These are phyloP conservation scores for Tanytarsus gracilentus DNA, from an alignment of 2,888 invertebrate species.

Conservation along the genomic window DNA sequence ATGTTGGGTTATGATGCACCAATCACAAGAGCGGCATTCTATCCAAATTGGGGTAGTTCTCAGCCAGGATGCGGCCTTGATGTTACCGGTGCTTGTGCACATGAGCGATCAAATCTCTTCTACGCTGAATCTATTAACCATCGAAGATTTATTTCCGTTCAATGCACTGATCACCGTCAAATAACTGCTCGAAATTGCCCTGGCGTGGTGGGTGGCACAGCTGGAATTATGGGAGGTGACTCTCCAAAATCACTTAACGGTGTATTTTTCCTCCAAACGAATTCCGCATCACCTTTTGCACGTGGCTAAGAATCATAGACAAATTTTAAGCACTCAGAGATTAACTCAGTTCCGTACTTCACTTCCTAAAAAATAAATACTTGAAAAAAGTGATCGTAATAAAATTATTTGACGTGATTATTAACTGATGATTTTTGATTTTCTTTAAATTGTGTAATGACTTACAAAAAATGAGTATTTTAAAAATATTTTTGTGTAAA, in stretches of 20 bases:
- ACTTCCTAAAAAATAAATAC: too few relatives aligned
- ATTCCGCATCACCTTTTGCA: conserved; percentile 36
- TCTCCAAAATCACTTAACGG: conserved; percentile 33
- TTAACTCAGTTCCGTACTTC: too few relatives aligned
- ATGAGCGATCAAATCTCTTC: conserved; percentile 42
- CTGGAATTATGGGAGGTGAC: conserved; percentile 34
- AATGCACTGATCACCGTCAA: conserved; percentile 34
- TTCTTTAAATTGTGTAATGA: too few relatives aligned
- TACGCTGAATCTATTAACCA: conserved; percentile 40
- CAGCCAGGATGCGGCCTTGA: conserved; percentile 47
- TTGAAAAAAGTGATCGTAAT: too few relatives aligned
- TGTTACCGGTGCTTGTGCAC: conserved; percentile 42
- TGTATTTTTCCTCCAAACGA: conserved; percentile 38
- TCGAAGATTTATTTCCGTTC: conserved; percentile 36
- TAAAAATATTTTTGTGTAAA: too few relatives aligned
- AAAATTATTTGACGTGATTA: too few relatives aligned
- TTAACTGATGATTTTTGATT: too few relatives aligned
- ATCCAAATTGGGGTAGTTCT: conserved; percentile 46
- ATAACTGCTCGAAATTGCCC: conserved; percentile 34
- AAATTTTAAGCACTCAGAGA: too few relatives aligned
- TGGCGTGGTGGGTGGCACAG: neutral
- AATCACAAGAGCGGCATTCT: conserved; percentile 44
- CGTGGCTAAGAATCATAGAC: conserved; percentile 29
- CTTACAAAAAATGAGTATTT: too few relatives aligned
- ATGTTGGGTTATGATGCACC: conserved; percentile 37